Conservation (phyloP, 2,113 vertebrate species). For the Bubo scandiacus region DNA sequence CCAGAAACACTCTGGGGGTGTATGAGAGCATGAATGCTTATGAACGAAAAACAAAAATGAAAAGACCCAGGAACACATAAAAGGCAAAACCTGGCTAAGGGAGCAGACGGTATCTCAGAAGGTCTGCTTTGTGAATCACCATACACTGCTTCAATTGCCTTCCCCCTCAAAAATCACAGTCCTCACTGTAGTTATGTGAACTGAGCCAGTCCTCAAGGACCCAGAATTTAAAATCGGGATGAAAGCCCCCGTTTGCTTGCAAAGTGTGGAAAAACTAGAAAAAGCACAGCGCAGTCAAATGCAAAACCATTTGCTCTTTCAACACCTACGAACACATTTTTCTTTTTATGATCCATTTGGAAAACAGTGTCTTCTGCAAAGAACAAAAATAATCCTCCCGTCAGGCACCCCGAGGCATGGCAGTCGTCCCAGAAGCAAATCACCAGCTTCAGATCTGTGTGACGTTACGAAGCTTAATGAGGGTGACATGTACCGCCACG, state of each 20-base stretch:
- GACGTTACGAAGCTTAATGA: neutral
- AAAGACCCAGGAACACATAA: neutral
- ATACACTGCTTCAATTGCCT: neutral
- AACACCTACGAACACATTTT: constrained; percentile 53
- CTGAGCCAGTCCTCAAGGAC: neutral
- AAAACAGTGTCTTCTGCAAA: constrained; percentile 48
- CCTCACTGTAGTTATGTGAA: neutral
- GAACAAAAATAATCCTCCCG: constrained; percentile 38
- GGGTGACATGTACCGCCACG: constrained; percentile 6
- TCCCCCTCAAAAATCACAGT: neutral
- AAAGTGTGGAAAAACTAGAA: neutral
- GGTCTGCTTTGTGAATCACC: neutral
- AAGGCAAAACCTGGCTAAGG: neutral
- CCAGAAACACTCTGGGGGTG: neutral
- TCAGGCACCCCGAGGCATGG: constrained; percentile 49
- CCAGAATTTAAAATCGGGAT: neutral
- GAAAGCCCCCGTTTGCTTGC: neutral
- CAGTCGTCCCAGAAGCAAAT: constrained; percentile 43
- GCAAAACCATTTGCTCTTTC: constrained; percentile 40
- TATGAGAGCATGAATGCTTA: neutral
- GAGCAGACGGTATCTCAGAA: neutral
- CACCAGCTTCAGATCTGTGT: neutral
- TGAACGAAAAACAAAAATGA: neutral
- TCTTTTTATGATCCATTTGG: constrained; percentile 35
- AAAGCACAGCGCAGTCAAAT: constrained; percentile 14